Evolutionary conservation across 1,140 invertebrate species (phyloP).

Genomic region (Drosophila nikananu): DNA sequence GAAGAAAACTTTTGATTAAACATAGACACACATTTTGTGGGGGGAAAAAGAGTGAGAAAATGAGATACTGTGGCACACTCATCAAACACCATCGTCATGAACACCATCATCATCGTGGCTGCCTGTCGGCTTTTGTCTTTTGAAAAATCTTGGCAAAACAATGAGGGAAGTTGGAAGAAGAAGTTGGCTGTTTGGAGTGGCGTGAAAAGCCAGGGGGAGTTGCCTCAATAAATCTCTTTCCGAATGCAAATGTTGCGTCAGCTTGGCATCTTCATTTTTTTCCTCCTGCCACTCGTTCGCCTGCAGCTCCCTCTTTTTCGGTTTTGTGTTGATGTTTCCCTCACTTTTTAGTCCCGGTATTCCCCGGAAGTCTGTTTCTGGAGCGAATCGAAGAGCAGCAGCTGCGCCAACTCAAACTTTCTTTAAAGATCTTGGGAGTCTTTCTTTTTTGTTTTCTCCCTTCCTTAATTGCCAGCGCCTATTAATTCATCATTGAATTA

Average conservation of each 20-base stretch:
- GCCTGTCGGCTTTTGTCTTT: slow-evolving; percentile 21
- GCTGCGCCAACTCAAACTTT: slow-evolving; percentile 58
- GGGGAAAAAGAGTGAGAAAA: slow-evolving; percentile 32
- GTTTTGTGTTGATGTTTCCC: slow-evolving; percentile 59
- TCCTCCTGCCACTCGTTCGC: slow-evolving; percentile 1
- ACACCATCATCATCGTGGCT: neutral
- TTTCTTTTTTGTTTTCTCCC: neutral
- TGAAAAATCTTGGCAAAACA: slow-evolving; percentile 22
- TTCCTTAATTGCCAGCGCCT: slow-evolving; percentile 61
- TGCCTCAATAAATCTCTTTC: slow-evolving; percentile 75
- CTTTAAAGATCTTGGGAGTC: slow-evolving; percentile 16
- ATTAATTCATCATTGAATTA: slow-evolving; percentile 79
- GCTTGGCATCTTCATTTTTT: slow-evolving; percentile 40
- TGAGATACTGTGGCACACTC: slow-evolving; percentile 45
- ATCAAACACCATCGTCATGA: slow-evolving; percentile 39
- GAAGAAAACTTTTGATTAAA: slow-evolving; percentile 54
- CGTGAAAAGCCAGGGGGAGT: slow-evolving; percentile 22
- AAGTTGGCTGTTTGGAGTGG: slow-evolving; percentile 53
- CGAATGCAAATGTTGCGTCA: slow-evolving; percentile 81
- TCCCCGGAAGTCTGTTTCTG: slow-evolving; percentile 74
- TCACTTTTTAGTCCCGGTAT: slow-evolving; percentile 46
- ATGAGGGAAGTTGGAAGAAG: slow-evolving; percentile 11
- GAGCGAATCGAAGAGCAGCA: slow-evolving; percentile 60
- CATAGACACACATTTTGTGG: slow-evolving; percentile 33
- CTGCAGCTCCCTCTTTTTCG: slow-evolving; percentile 5